phyloP scores from a whole-genome alignment of 2,797 vertebrate genomes.

The Pteropus rufus region DNA sequence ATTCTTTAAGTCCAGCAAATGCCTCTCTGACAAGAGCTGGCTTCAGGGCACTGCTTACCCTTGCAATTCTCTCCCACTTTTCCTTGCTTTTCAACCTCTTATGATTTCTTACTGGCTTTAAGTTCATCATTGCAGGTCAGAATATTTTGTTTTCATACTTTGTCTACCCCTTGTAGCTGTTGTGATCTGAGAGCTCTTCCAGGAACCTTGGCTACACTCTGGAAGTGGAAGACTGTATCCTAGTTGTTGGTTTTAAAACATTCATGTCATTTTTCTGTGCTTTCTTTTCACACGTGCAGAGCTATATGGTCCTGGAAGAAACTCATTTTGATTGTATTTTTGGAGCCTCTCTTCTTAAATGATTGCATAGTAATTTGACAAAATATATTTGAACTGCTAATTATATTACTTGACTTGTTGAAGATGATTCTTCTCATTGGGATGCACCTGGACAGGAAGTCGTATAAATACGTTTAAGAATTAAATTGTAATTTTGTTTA shows the following conservation, averaged over 20 bases:
- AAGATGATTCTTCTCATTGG: background rate
- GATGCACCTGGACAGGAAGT: background rate
- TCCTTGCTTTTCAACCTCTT: background rate
- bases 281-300: background rate
- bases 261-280: background rate
- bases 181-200: background rate
- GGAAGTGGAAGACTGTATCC: background rate
- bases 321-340: background rate
- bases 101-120: background rate
- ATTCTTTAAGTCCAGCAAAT: background rate
- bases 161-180: background rate
- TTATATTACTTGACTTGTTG: slow-evolving; percentile 7
- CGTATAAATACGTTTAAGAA: slow-evolving; percentile 39
- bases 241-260: background rate
- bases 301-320: background rate
- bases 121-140: background rate
- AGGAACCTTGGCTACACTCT: background rate
- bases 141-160: background rate
- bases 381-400: slow-evolving; percentile 10
- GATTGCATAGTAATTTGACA: slow-evolving; percentile 24
- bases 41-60: background rate
- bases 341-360: background rate
- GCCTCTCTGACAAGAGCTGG: background rate
- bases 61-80: background rate
- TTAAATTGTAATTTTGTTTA: slow-evolving; percentile 50